phyloP scores from a whole-genome alignment of 2,113 vertebrate species.

The Malurus cyaneus region DNA sequence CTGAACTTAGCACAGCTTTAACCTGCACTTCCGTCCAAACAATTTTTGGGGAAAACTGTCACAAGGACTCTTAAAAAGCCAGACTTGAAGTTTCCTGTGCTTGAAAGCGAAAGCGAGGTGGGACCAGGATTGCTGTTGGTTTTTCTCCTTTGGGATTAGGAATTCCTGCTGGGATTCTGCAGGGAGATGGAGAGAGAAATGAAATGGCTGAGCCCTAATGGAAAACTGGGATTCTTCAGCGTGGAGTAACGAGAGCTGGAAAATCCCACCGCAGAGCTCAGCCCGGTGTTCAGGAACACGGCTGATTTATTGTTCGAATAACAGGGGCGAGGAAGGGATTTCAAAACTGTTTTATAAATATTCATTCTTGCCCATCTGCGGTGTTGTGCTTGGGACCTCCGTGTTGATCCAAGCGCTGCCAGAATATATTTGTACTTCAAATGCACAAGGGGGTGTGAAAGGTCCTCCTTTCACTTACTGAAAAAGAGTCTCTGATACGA shows the following conservation, averaged over 20 bases:
- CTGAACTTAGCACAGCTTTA: neutral
- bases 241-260: neutral
- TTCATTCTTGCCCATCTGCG: neutral
- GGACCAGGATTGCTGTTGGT: neutral
- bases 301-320: slow-evolving; percentile 24
- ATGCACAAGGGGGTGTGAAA: neutral
- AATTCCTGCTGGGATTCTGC: neutral
- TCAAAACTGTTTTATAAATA: neutral
- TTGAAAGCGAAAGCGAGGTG: slow-evolving; percentile 40
- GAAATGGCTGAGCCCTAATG: neutral
- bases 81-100: neutral
- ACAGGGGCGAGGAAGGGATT: neutral
- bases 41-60: slow-evolving; percentile 1
- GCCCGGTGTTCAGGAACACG: neutral
- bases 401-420: neutral
- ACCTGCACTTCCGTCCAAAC: neutral
- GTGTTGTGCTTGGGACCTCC: slow-evolving; percentile 15
- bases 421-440: neutral
- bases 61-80: neutral
- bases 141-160: neutral
- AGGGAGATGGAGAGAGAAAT: neutral
- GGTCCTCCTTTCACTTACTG: neutral
- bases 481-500: neutral
- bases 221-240: neutral
- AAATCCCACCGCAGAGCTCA: neutral